A percentile compares a stretch with the other conserved stretches of the same genome.
These are phyloP conservation scores for Hirtodrosophila histrioides DNA, from an alignment of 2,888 invertebrate genomes.

Conservation along the genomic window DNA sequence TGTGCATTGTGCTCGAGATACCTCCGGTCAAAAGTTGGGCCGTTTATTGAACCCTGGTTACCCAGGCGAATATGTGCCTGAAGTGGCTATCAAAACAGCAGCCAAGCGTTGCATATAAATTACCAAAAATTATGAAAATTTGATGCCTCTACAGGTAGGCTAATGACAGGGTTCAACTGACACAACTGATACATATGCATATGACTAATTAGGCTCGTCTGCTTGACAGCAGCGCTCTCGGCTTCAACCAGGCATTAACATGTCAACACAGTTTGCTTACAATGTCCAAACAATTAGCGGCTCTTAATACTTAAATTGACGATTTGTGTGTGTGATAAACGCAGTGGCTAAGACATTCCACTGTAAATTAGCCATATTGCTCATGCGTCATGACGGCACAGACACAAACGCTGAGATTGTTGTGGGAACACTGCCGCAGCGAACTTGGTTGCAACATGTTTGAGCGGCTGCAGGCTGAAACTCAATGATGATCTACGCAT, in stretches of 20 bases:
- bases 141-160: constrained; percentile 55
- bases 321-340: constrained; percentile 2
- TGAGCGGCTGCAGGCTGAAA: constrained; percentile 34
- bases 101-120: constrained; percentile 66
- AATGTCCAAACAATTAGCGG: constrained; percentile 20
- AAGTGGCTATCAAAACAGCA: constrained; percentile 29
- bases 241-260: too few species aligned
- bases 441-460: constrained; percentile 45
- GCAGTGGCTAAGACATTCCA: constrained; percentile 7
- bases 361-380: constrained; percentile 2
- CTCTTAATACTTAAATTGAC: constrained; percentile 20
- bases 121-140: constrained; percentile 60
- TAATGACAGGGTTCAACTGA: constrained; percentile 56
- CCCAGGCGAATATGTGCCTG: constrained; percentile 26
- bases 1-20: constrained; percentile 3
- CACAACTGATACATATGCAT: constrained; percentile 12
- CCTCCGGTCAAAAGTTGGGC: background rate
- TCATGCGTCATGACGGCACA: constrained; percentile 2
- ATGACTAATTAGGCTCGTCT: constrained; percentile 52
- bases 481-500: constrained; percentile 62
- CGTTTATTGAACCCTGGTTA: constrained; percentile 63
- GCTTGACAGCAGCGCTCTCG: background rate
- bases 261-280: background rate
- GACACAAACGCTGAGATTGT: background rate
- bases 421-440: constrained; percentile 2